These are phyloP conservation scores for Procapra przewalskii DNA, from an alignment of 2,113 vertebrate species.

Conservation along the genomic window DNA sequence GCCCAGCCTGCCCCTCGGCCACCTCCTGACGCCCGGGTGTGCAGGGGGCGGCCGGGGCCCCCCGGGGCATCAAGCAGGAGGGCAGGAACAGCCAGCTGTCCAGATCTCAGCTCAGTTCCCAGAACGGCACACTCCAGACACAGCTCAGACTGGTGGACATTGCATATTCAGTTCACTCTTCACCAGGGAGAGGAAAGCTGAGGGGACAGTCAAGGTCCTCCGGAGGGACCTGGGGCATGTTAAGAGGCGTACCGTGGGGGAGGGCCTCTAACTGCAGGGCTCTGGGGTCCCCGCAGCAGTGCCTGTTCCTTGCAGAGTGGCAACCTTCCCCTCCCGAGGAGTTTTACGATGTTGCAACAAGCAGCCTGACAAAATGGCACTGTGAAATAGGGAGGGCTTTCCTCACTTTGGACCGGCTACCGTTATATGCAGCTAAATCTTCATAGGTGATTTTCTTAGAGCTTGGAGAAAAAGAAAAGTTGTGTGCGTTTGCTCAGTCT, in stretches of 20 bases:
- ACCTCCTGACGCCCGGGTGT: accelerated
- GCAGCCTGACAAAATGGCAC: accelerated
- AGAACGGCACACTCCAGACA: accelerated
- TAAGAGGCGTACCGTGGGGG: accelerated
- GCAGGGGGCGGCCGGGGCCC: accelerated
- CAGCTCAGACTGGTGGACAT: accelerated
- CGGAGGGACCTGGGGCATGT: accelerated
- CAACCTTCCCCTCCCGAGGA: background rate
- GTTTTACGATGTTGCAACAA: background rate
- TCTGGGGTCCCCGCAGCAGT: accelerated
- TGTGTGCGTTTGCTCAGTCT: background rate
- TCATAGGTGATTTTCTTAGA: background rate
- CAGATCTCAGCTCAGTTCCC: background rate
- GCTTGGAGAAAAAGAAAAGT: background rate
- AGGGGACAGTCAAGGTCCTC: accelerated
- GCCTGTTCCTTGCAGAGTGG: accelerated
- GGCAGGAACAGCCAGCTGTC: accelerated
- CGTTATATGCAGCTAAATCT: background rate
- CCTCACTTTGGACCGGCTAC: background rate
- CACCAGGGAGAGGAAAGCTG: accelerated
- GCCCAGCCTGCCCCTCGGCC: accelerated
- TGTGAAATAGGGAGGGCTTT: background rate
- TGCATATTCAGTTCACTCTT: accelerated
- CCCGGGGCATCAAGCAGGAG: accelerated
- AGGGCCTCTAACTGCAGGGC: accelerated